Base-by-base conservation (phyloP, 2,113 vertebrate genomes). In the Gallinago media region DNA sequence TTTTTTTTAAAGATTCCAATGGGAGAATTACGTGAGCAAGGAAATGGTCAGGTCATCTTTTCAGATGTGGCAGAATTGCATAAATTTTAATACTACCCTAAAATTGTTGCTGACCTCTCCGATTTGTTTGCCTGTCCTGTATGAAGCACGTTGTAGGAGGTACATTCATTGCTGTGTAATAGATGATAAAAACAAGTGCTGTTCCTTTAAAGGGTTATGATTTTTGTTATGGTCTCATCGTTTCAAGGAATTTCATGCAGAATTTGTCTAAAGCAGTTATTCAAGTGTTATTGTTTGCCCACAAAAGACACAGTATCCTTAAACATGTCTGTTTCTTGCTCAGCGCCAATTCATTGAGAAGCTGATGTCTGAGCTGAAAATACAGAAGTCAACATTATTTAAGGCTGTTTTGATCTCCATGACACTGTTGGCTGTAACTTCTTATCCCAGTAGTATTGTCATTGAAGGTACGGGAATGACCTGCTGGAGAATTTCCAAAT, bases 401-500 rank as follows among this genome's bases (percentile, higher is more conserved):
- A 94, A 93, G 71, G 46, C 38, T 95, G 89, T 94, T 97, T 97
- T 96, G 94, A 95, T 93, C 79, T 93, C 66, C 46, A 2, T 94
- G 88, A 95, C 90, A 84, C 78, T 93, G 88, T 93, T 96, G 75
- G 76, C 90, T 94, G 79, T 92, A 94, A 62, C 40, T 84, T 95
- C 65, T 93, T 90, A 80, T 96, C 94, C 92, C 88, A 75, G 34
- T 92, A 66, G 88, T 94, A 92, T 94, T 96, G 94, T 97, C 92
- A 84, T 34, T 94, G 95, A 90, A 49, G 49, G 78, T 85, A 83
- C 6, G 12, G 58, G 73, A 92, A 78, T 92, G 89, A 93, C 90
- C 92, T 97, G 74, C 65, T 97, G 95, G 96, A 91, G 86, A 91
- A 94, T 90, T 96, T 96, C 95, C 96, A 97, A 92, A 84, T 67